These are phyloP conservation scores for Xenentodon cancila DNA, from an alignment of 2,797 vertebrate species.

Conservation along the genomic window DNA sequence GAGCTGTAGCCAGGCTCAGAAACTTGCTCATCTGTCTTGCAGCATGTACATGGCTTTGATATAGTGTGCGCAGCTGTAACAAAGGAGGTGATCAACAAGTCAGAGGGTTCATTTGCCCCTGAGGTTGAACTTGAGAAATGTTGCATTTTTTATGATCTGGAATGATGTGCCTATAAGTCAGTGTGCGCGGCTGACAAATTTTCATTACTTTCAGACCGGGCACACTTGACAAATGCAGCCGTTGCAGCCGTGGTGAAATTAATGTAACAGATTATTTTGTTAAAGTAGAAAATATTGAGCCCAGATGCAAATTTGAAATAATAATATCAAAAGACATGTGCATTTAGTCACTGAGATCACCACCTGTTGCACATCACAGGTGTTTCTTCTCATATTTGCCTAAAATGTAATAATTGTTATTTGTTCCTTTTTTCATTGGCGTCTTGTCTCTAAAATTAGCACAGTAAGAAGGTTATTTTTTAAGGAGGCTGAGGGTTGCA, in stretches of 20 bases:
- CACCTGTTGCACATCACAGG: no score
- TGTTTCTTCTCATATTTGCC: no score
- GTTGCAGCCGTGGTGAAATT: not conserved
- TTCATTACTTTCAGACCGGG: conserved; percentile 7
- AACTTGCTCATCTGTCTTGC: conserved; percentile 35
- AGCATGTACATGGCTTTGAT: conserved; percentile 1
- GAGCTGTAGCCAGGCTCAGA: conserved; percentile 12
- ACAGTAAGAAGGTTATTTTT: conserved; percentile 40
- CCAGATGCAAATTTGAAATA: not conserved
- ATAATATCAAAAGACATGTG: not conserved
- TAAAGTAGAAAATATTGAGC: conserved; percentile 14
- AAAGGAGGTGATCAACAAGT: conserved; percentile 16
- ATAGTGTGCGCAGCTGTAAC: conserved; percentile 20
- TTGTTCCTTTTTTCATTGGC: conserved; percentile 16
- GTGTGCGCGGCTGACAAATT: not conserved
- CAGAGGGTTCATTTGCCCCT: conserved; percentile 12
- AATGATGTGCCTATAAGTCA: conserved; percentile 21
- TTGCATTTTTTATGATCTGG: conserved; percentile 23
- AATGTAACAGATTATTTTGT: conserved; percentile 12
- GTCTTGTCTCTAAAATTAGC: conserved; percentile 32
- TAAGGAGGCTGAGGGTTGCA: not conserved
- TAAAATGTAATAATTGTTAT: conserved; percentile 23
- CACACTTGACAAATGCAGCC: conserved; percentile 4
- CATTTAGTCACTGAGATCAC: not conserved
- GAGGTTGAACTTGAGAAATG: conserved; percentile 20